phyloP scores from a whole-genome alignment of 1,140 invertebrate species.

The Melipona quadrifasciata region DNA sequence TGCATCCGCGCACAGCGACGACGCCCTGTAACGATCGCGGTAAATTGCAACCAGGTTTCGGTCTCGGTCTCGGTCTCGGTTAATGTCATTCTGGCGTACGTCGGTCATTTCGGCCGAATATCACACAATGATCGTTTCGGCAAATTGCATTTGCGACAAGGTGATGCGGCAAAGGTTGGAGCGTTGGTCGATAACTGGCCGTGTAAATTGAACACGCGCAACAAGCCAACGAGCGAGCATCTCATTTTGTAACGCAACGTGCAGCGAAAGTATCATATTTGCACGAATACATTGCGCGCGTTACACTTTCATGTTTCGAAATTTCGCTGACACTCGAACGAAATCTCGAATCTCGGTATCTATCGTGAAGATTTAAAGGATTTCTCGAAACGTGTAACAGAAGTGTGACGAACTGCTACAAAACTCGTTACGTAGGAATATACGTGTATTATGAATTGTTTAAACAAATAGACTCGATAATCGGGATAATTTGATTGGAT shows the following conservation, averaged over 20 bases:
- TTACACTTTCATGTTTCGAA: too few species aligned
- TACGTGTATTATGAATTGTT: too few species aligned
- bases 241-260: neutral
- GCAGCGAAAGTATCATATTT: too few species aligned
- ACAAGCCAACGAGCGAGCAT: neutral
- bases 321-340: too few species aligned
- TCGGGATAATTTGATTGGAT: too few species aligned
- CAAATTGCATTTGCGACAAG: constrained; percentile 18
- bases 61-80: neutral
- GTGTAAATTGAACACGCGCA: neutral
- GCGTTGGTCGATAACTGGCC: neutral
- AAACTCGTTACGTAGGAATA: too few species aligned
- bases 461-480: too few species aligned
- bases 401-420: too few species aligned
- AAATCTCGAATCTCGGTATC: too few species aligned
- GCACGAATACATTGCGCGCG: too few species aligned
- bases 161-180: neutral
- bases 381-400: too few species aligned
- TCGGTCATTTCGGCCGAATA: constrained; percentile 17
- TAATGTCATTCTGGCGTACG: constrained; percentile 12
- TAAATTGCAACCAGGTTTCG: constrained; percentile 45
- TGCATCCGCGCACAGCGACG: constrained; percentile 15
- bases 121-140: constrained; percentile 23
- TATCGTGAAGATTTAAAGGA: too few species aligned
- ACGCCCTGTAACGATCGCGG: constrained; percentile 28